Percentiles rank a stretch among this genome's conserved stretches.
These are phyloP conservation scores for Nudaria mundana DNA, from an alignment of 2,888 invertebrate genomes.

Conservation along the genomic window DNA sequence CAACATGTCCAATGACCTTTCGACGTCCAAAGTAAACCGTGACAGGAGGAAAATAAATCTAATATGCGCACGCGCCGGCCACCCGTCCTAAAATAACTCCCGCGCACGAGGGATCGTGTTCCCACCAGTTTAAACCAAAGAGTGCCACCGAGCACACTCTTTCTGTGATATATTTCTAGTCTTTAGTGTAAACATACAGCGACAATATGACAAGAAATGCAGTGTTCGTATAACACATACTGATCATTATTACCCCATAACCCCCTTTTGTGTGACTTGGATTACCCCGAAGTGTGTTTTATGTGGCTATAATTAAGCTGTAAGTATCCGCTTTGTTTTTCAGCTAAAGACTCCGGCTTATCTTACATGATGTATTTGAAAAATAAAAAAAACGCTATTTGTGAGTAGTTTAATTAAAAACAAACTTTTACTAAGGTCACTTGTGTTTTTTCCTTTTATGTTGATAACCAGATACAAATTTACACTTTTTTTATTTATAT, in stretches of 20 bases:
- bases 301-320: conserved; percentile 60
- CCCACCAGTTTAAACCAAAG: conserved; percentile 61
- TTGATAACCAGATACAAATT: too few species aligned
- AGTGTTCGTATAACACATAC: conserved; percentile 36
- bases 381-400: too few species aligned
- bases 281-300: conserved; percentile 53
- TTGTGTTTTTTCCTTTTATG: too few species aligned
- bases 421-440: too few species aligned
- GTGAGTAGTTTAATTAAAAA: too few species aligned
- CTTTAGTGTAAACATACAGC: conserved; percentile 47
- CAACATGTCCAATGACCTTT: conserved; percentile 77
- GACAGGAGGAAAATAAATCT: conserved; percentile 63
- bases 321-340: conserved; percentile 63
- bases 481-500: too few species aligned
- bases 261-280: conserved; percentile 57
- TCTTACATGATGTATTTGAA: too few species aligned
- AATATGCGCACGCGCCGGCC: conserved; percentile 50
- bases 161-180: conserved; percentile 73
- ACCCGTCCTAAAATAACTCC: conserved; percentile 64
- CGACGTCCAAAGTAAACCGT: conserved; percentile 67
- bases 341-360: conserved; percentile 9
- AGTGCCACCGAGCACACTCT: conserved; percentile 46
- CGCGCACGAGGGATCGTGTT: conserved; percentile 66
- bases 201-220: conserved; percentile 70
- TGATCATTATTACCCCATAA: conserved; percentile 25